Conservation (phyloP, 1,140 invertebrate species). For the Polyergus mexicanus region DNA sequence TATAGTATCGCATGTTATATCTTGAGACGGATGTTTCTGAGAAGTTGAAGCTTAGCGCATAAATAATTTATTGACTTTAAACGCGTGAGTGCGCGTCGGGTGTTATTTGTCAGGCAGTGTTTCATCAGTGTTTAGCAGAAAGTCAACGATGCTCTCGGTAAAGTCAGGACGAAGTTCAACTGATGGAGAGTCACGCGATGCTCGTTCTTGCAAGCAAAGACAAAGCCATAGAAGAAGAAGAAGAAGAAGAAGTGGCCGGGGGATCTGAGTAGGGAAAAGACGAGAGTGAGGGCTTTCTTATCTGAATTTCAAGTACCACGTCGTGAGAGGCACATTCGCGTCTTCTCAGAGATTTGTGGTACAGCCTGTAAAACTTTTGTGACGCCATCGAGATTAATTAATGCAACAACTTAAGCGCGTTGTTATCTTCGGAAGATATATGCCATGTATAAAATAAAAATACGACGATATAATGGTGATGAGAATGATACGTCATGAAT, state of each 20-base stretch:
- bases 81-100: constrained; percentile 43
- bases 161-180: constrained; percentile 59
- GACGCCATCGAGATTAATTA: constrained; percentile 62
- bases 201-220: constrained; percentile 42
- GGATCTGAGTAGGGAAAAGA: constrained; percentile 38
- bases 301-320: constrained; percentile 68
- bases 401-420: constrained; percentile 47
- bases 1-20: background rate
- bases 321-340: constrained; percentile 57
- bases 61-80: constrained; percentile 68
- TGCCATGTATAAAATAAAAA: background rate
- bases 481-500: background rate
- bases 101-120: constrained; percentile 52
- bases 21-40: background rate
- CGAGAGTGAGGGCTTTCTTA: constrained; percentile 64
- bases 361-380: constrained; percentile 59
- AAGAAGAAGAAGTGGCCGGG: constrained; percentile 48
- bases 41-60: constrained; percentile 24
- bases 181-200: constrained; percentile 59
- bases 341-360: constrained; percentile 61
- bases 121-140: constrained; percentile 69
- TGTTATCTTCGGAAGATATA: constrained; percentile 49
- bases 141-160: constrained; percentile 45
- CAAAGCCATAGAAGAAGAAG: constrained; percentile 58
- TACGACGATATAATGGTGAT: background rate